Evolutionary conservation across 2,888 invertebrate genomes (phyloP).

Genomic region (Aethes cnicana): DNA sequence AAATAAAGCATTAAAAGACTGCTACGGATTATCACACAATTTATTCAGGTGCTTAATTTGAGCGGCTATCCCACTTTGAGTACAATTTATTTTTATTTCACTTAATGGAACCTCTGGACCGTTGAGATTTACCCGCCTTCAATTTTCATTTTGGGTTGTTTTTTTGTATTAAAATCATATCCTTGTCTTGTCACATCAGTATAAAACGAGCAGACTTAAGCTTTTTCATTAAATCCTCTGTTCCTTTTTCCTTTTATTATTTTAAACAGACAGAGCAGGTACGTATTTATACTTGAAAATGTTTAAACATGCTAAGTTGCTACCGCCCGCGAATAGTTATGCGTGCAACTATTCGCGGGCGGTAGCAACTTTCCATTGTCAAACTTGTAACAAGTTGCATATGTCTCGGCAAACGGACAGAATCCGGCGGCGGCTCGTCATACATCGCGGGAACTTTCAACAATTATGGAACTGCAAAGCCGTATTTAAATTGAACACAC

Average conservation of each 20-base stretch:
- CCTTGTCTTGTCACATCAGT: conserved; percentile 5
- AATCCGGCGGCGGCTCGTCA: conserved; percentile 43
- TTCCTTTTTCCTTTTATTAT: background rate
- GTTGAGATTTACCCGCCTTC: conserved; percentile 62
- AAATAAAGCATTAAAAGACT: conserved; percentile 77
- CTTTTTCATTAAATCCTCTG: background rate
- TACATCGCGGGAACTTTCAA: conserved; percentile 55
- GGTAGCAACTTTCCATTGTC: conserved; percentile 41
- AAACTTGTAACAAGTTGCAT: conserved; percentile 69
- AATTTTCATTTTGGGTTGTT: conserved; percentile 59
- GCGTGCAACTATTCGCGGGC: conserved; percentile 32
- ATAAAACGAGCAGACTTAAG: conserved; percentile 1
- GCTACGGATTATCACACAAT: conserved; percentile 80
- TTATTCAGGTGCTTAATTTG: conserved; percentile 82
- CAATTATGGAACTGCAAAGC: conserved; percentile 71
- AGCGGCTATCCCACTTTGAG: conserved; percentile 75
- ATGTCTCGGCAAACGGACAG: conserved; percentile 43
- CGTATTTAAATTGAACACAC: conserved; percentile 69
- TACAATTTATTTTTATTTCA: conserved; percentile 79
- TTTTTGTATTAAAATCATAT: conserved; percentile 47
- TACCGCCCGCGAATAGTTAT: too few species aligned
- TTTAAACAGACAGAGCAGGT: too few species aligned
- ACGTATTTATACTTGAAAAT: too few species aligned
- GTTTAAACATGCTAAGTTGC: too few species aligned
- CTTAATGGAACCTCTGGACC: conserved; percentile 63